These are phyloP conservation scores for Achlya flavicornis DNA, from an alignment of 2,888 invertebrate species.

Conservation along the genomic window DNA sequence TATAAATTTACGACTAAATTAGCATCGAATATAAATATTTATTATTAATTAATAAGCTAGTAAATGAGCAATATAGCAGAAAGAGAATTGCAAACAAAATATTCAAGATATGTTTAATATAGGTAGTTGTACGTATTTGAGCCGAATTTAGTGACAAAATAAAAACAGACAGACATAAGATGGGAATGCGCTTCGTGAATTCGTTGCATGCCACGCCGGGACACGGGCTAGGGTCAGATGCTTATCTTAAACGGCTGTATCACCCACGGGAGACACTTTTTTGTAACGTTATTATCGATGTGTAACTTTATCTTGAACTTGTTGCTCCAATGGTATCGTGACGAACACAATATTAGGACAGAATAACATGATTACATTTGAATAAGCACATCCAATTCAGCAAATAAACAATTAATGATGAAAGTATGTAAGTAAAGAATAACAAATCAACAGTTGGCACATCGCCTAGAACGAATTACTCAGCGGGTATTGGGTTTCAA, in stretches of 20 bases:
- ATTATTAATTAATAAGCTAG: too few relatives aligned
- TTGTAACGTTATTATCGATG: conserved; percentile 76
- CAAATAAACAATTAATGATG: too few relatives aligned
- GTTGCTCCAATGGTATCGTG: conserved; percentile 45
- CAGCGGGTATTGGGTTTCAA: conserved; percentile 65
- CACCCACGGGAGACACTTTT: conserved; percentile 81
- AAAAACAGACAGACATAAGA: conserved; percentile 58
- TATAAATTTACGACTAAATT: too few relatives aligned
- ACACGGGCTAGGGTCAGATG: conserved; percentile 76
- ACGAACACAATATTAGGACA: conserved; percentile 3
- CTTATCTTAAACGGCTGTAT: conserved; percentile 83
- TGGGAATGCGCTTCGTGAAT: conserved; percentile 77
- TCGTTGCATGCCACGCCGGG: conserved; percentile 72
- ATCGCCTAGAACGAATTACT: conserved; percentile 67
- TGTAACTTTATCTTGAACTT: conserved; percentile 63
- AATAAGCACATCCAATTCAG: conserved; percentile 6
- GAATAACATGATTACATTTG: conserved; percentile 7
- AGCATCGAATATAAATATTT: too few relatives aligned
- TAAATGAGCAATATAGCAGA: not conserved
- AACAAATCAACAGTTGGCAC: conserved; percentile 63
- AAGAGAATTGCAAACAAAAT: not conserved
- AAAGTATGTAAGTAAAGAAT: conserved; percentile 24
- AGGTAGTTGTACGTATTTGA: conserved; percentile 7
- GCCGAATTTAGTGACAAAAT: conserved; percentile 51
- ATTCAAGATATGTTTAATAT: not conserved